Percentiles rank a stretch among this genome's conserved stretches.
phyloP scores from a whole-genome alignment of 2,113 vertebrate species.

The Oenanthe melanoleuca region DNA sequence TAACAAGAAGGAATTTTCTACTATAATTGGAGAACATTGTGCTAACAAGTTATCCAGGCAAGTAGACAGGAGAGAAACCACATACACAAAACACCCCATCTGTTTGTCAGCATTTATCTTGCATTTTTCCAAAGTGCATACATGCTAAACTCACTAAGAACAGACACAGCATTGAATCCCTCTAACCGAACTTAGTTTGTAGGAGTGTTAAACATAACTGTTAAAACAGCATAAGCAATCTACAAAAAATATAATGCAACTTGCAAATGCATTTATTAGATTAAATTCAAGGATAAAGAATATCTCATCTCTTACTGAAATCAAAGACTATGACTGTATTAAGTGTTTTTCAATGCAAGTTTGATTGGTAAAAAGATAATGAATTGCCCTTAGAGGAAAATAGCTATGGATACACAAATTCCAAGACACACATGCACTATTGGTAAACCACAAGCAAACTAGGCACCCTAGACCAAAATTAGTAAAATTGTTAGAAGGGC shows the following conservation, averaged over 20 bases:
- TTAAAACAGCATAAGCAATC: not conserved
- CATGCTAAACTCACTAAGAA: not conserved
- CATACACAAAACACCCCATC: not conserved
- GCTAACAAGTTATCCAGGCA: conserved; percentile 1
- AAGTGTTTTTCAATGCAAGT: not conserved
- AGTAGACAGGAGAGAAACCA: not conserved
- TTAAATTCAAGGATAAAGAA: not conserved
- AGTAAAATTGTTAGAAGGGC: not conserved
- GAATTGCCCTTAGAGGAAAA: not conserved
- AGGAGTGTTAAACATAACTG: not conserved
- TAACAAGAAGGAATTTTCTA: conserved; percentile 44
- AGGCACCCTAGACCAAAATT: not conserved
- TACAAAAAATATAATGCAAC: not conserved
- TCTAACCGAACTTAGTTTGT: not conserved
- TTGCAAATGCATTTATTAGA: not conserved
- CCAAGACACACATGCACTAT: not conserved
- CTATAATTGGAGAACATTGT: not conserved
- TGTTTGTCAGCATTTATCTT: not conserved
- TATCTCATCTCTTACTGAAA: not conserved
- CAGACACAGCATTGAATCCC: not conserved
- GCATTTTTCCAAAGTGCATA: not conserved
- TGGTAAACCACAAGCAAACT: not conserved
- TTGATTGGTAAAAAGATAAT: not conserved
- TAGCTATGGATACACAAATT: not conserved
- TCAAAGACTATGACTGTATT: not conserved